phyloP scores from a whole-genome alignment of 2,888 invertebrate species.

The Diarsia rubi region DNA sequence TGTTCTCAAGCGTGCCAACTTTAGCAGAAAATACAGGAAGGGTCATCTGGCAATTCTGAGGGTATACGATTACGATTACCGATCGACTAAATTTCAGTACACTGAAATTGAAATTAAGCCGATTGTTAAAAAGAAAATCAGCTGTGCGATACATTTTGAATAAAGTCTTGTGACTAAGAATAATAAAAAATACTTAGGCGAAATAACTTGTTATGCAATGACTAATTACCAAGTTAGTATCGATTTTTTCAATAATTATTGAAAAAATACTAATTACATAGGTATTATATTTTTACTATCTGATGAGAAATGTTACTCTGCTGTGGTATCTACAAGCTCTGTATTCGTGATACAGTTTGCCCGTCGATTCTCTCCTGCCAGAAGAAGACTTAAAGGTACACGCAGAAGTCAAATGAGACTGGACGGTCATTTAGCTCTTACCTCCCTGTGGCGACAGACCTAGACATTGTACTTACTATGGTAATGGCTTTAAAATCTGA shows the following conservation, averaged over 20 bases:
- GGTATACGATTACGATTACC: too few species aligned
- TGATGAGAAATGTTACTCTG: too few species aligned
- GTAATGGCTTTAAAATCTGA: slow-evolving; percentile 4
- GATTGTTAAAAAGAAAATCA: not conserved
- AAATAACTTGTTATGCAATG: not conserved
- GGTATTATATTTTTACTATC: too few species aligned
- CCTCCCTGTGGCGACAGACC: not conserved
- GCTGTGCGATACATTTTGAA: not conserved
- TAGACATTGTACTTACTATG: slow-evolving; percentile 6
- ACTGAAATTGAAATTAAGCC: too few species aligned
- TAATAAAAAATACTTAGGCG: not conserved
- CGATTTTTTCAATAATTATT: too few species aligned
- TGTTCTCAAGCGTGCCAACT: slow-evolving; percentile 6
- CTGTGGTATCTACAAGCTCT: too few species aligned
- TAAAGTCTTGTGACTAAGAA: not conserved
- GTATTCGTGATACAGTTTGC: too few species aligned
- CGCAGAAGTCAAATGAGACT: slow-evolving; percentile 3
- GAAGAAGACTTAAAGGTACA: not conserved
- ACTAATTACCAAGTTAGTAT: not conserved
- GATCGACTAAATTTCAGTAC: too few species aligned
- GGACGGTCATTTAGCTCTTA: not conserved
- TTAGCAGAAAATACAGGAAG: not conserved
- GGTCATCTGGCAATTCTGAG: not conserved
- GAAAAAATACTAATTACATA: not conserved
- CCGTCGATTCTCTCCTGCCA: not conserved